These are phyloP conservation scores for Zosterops borbonicus DNA, from an alignment of 2,113 vertebrate species.

Conservation along the genomic window DNA sequence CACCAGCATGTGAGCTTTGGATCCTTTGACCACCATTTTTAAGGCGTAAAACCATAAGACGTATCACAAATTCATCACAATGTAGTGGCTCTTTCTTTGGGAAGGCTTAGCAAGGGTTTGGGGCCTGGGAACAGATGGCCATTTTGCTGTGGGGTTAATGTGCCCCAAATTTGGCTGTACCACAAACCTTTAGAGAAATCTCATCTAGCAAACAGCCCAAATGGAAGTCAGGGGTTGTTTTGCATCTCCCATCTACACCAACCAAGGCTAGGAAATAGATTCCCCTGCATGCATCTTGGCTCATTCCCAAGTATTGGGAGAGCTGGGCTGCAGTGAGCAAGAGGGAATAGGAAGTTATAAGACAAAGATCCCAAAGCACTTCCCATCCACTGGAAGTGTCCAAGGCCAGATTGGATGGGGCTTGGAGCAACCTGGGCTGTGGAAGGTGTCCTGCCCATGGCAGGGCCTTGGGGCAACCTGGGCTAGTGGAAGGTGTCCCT, in stretches of 20 bases:
- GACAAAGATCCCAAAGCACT: neutral
- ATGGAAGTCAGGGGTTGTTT: neutral
- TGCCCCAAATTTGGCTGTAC: neutral
- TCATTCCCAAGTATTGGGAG: neutral
- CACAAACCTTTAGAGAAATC: neutral
- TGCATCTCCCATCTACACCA: neutral
- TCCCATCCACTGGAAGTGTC: neutral
- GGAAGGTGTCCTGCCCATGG: neutral
- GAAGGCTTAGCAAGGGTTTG: neutral
- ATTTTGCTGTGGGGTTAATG: neutral
- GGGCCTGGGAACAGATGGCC: neutral
- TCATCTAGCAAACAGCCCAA: neutral
- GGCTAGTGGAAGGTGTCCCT: neutral
- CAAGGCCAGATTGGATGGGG: fast-evolving
- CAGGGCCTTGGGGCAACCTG: neutral
- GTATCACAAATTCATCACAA: neutral
- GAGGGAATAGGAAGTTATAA: neutral
- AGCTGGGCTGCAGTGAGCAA: neutral
- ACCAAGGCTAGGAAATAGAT: neutral
- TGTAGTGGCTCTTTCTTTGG: neutral
- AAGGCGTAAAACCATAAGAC: neutral
- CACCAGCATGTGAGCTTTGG: neutral
- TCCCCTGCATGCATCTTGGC: neutral
- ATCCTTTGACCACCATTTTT: neutral
- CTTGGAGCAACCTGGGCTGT: neutral